Evolutionary conservation across 2,113 vertebrate species (phyloP).

Genomic region (Zapornia atra): DNA sequence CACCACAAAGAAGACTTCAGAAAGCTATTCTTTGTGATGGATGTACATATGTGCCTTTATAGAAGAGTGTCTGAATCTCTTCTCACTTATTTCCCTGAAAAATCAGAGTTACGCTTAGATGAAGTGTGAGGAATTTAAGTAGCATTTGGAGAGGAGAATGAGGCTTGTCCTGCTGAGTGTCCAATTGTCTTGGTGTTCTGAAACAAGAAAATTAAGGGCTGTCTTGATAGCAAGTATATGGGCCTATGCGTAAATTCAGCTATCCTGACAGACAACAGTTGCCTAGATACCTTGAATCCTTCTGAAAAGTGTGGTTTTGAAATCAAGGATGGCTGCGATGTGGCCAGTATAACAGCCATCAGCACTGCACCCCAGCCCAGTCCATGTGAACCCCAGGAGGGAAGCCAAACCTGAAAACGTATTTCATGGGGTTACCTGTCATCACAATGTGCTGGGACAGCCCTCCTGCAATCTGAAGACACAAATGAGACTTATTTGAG

Average conservation of each 20-base stretch:
- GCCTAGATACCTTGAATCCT: neutral
- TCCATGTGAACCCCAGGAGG: accelerated
- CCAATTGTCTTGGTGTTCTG: neutral
- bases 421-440: neutral
- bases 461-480: neutral
- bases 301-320: neutral
- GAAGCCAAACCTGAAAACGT: neutral
- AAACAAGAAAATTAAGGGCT: neutral
- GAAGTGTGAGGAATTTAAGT: neutral
- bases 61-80: neutral
- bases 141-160: neutral
- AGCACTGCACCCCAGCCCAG: neutral
- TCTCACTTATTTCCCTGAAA: neutral
- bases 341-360: neutral
- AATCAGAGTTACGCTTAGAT: neutral
- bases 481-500: neutral
- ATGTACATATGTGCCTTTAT: neutral
- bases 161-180: neutral
- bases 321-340: neutral
- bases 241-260: neutral
- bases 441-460: neutral
- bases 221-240: neutral
- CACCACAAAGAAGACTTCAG: neutral
- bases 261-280: neutral
- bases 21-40: neutral